These are phyloP conservation scores for Dromiciops gliroides DNA, from an alignment of 2,113 vertebrate genomes.

Conservation along the genomic window DNA sequence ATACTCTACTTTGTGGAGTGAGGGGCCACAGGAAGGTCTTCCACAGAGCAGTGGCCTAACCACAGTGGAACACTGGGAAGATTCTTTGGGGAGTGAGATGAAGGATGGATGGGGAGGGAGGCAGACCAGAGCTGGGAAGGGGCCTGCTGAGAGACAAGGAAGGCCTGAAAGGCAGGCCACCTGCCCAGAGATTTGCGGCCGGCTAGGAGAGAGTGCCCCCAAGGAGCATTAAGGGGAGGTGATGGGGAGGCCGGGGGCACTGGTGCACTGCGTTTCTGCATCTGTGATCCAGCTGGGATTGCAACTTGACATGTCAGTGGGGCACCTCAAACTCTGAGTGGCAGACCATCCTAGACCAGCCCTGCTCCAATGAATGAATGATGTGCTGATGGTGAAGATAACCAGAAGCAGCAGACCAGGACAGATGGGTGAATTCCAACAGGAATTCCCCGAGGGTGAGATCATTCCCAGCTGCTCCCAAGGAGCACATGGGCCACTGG, in stretches of 20 bases:
- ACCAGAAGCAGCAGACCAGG: not conserved
- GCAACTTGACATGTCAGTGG: not conserved
- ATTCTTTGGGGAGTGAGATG: not conserved
- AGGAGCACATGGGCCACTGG: not conserved
- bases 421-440: constrained; percentile 30
- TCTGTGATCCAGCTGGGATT: not conserved
- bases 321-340: not conserved
- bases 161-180: not conserved
- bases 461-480: constrained; percentile 36
- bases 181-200: not conserved
- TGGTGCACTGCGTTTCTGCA: not conserved
- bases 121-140: not conserved
- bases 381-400: not conserved
- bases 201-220: not conserved
- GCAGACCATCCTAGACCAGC: not conserved
- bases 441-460: constrained; percentile 55
- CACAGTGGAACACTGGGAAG: not conserved
- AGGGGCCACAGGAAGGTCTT: not conserved
- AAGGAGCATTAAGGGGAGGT: not conserved
- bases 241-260: not conserved
- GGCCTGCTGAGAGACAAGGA: not conserved
- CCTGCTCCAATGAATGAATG: not conserved
- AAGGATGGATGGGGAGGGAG: not conserved
- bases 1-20: not conserved
- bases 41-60: not conserved